Percentiles rank a stretch among this genome's conserved stretches.
These are phyloP conservation scores for Otus sunia DNA, from an alignment of 2,113 vertebrate genomes.

Conservation along the genomic window DNA sequence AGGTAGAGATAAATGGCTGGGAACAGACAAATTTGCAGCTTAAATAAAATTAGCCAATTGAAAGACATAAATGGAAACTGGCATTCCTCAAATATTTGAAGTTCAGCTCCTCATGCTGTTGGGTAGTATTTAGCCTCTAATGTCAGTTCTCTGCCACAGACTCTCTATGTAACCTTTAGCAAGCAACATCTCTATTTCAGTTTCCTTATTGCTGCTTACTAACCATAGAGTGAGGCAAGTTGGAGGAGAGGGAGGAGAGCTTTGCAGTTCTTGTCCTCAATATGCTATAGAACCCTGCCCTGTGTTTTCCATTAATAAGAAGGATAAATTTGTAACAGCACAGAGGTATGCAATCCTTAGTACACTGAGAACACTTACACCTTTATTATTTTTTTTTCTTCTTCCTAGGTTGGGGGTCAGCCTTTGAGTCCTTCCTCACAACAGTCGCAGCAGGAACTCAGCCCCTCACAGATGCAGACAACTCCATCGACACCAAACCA, in stretches of 20 bases:
- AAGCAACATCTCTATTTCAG: background rate
- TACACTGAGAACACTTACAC: background rate
- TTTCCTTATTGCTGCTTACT: background rate
- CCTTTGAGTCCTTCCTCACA: slow-evolving; percentile 90
- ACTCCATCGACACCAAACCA: slow-evolving; percentile 78
- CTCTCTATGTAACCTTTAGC: background rate
- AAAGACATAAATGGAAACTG: background rate
- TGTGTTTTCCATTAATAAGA: background rate
- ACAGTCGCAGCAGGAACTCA: slow-evolving; percentile 85
- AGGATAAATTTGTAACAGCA: background rate
- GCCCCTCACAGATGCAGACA: slow-evolving; percentile 83
- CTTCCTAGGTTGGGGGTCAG: slow-evolving; percentile 80
- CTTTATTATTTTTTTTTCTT: background rate
- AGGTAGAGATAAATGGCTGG: background rate
- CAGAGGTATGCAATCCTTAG: background rate
- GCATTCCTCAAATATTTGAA: background rate
- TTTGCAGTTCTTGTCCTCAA: background rate
- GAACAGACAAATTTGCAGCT: background rate
- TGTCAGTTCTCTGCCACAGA: background rate
- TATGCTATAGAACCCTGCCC: background rate
- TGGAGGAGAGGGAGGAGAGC: background rate
- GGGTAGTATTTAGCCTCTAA: background rate
- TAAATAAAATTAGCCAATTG: background rate
- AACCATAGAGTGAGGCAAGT: background rate
- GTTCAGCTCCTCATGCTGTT: background rate